Conservation (phyloP, 2,888 invertebrate genomes). For the Cephus runcator region DNA sequence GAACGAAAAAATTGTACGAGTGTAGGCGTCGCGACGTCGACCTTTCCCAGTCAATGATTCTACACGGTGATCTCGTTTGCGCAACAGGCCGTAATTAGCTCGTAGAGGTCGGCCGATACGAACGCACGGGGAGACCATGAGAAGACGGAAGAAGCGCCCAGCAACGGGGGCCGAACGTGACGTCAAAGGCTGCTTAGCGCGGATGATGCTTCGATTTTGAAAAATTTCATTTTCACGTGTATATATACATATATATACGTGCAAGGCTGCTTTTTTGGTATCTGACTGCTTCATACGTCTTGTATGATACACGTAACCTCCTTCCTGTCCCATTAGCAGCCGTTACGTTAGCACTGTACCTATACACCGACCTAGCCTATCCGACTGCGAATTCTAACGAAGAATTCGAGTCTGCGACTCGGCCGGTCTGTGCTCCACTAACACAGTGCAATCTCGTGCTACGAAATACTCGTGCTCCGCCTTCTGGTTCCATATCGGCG, state of each 20-base stretch:
- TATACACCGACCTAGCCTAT: not conserved
- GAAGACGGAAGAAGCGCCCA: not conserved
- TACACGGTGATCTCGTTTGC: not conserved
- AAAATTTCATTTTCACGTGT: not conserved
- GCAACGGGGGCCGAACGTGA: not conserved
- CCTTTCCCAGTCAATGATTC: not conserved
- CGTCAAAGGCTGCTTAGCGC: not conserved
- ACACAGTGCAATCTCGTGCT: not conserved
- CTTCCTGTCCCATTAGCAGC: not conserved
- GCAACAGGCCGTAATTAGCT: not conserved
- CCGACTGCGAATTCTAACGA: not conserved
- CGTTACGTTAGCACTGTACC: not conserved
- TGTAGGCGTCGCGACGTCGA: not conserved
- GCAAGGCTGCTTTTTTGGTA: not conserved
- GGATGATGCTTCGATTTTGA: not conserved
- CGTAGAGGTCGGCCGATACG: not conserved
- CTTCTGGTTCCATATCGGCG: not conserved
- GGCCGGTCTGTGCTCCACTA: not conserved
- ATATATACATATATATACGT: accelerated
- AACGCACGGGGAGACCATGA: not conserved
- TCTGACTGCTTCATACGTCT: not conserved
- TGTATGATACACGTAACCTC: not conserved
- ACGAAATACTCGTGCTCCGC: not conserved
- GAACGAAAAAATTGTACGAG: not conserved
- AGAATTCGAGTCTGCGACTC: not conserved